Conservation (phyloP, 2,797 vertebrate genomes). For the Gallinago stenura region DNA sequence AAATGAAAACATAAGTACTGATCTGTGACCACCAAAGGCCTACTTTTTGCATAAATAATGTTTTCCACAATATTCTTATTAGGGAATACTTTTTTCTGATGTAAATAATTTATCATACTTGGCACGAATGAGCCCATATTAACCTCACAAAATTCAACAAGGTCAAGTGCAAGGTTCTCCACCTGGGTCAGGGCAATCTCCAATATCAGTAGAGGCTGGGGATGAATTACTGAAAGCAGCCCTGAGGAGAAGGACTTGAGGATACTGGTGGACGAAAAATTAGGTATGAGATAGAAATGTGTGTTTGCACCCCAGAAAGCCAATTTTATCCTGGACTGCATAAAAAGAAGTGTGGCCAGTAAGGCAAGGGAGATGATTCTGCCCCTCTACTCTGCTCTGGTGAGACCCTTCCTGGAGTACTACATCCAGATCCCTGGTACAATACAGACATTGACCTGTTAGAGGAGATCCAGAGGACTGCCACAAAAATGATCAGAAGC, state of each 20-base stretch:
- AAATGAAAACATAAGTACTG: constrained; percentile 36
- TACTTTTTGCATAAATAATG: constrained; percentile 20
- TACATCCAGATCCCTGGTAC: background rate
- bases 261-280: background rate
- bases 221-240: background rate
- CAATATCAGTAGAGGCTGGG: background rate
- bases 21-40: background rate
- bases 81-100: constrained; percentile 42
- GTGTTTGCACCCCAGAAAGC: background rate
- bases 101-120: constrained; percentile 7
- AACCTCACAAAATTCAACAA: background rate
- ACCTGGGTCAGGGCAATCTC: background rate
- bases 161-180: background rate
- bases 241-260: background rate
- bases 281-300: background rate
- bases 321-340: background rate
- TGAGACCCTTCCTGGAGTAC: background rate
- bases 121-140: background rate
- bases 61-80: constrained; percentile 44
- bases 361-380: background rate
- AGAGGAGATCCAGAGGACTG: background rate
- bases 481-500: background rate
- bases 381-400: background rate
- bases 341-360: background rate
- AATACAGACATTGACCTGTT: background rate